Evolutionary conservation across 37 sponge, comb jelly and placozoan species (phyloP).

Genomic region (Cliona cf. orientalis): DNA sequence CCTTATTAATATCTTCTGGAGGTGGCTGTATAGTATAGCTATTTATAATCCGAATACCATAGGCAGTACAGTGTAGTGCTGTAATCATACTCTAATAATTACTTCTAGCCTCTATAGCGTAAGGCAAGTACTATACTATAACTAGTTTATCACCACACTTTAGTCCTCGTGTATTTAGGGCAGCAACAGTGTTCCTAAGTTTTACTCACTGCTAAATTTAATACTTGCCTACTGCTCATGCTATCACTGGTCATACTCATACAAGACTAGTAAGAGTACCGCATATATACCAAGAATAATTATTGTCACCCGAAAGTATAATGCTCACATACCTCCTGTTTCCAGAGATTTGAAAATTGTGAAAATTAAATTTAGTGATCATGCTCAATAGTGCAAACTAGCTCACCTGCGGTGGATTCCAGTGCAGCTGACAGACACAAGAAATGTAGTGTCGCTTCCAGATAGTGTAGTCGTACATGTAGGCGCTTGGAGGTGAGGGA

Average conservation of each 20-base stretch:
- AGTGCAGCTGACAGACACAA: conserved; percentile 55
- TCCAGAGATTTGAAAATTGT: no score
- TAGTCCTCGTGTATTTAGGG: no score
- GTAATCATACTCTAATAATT: no score
- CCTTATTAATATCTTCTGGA: background rate
- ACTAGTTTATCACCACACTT: background rate
- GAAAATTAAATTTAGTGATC: no score
- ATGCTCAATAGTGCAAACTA: background rate
- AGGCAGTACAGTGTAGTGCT: background rate
- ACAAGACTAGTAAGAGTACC: no score
- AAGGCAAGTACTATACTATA: background rate
- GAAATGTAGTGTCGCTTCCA: conserved; percentile 74
- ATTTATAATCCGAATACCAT: background rate
- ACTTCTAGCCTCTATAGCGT: no score
- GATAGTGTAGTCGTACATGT: conserved; percentile 4
- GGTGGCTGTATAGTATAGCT: background rate
- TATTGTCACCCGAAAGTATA: no score
- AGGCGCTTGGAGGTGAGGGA: conserved; percentile 34
- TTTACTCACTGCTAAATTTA: no score
- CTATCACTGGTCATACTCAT: no score
- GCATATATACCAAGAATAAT: background rate
- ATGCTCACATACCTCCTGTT: no score
- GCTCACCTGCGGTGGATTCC: conserved; percentile 59
- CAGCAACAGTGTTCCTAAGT: no score
- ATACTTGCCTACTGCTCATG: no score